Base-by-base conservation (phyloP, 2,113 vertebrate species). In the Brachyistius frenatus region DNA sequence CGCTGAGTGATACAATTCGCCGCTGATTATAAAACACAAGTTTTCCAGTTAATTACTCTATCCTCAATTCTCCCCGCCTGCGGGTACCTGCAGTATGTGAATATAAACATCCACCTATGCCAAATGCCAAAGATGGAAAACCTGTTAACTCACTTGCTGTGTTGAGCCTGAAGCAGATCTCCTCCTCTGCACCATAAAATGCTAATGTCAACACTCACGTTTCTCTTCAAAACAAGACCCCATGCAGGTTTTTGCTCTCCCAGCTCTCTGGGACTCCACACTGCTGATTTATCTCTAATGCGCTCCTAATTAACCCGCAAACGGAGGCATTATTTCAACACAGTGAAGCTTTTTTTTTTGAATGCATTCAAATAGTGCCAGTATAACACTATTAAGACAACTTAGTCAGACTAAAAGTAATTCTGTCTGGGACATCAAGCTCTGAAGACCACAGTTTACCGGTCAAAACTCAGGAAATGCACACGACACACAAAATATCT, bases 251-350 rank as follows among this genome's bases (percentile, higher is more conserved):
- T 64, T 49, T 50, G 13, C 47, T 60, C 68, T 56, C 52, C 36
- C 31, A 23, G 15, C 76, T 70, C 62, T 35, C 36, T 30, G 44
- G 41, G 41, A 71, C 50, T 71, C 50, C 49, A 67, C 56, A 44
- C 4, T 47, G 65, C 81, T 84, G 78, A 89, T 55, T 83, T 54
- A 83, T 72, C 68, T 68, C 41, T 66, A 81, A 78, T 57, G 32
- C 39, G 66, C 56, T 73, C 55, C 69, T 76, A 80, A 91, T 87
- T 84, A 75, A 88, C 80, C 76, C 76, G 70, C 57, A 78, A 74
- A 84, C 79, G 53, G 64, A 85, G 52, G 56, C 55, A 75, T 82
- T 74, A 67, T 64, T 53, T 57, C 0, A 13, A 71, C 33, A 74
- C 66, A 58, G 44, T 50, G 15, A 60, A 56, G 66, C 63, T 80